Base-by-base conservation (phyloP, 2,888 invertebrate species). In the Mycalesis mineus region DNA sequence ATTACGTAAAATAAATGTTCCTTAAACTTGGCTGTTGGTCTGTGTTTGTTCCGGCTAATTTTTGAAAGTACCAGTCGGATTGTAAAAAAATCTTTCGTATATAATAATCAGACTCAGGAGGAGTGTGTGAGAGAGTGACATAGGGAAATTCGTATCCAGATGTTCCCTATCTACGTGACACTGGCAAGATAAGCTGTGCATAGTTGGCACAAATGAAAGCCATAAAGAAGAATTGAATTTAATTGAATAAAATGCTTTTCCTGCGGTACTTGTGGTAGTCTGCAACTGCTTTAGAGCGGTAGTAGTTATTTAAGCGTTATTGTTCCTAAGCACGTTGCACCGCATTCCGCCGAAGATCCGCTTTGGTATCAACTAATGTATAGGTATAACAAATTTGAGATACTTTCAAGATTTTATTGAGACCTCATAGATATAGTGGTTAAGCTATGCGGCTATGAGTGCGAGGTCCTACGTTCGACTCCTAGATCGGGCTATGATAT, bases 331-430 rank as follows among this genome's bases (percentile, higher is more conserved):
- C 17, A 15, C n/a, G 48, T 36, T 17, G 22, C 48, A 48, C 36
- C 48, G 15, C 47, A 48, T 48, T 48, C 47, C 36, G 22, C 15
- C 4, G 36, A 36, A 48, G 17, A 48, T 36, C 22, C 48, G 36
- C 17, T 15, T 36, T 13, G 7, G 5, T 2, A 9, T 48, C 14
- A 9, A 6, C 41, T 7, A 17, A 36, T 41, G 9, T 17, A 13
- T 7, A 14, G 13, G 17, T 17, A 8, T 17, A 14, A 42, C 22
- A 22, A 5, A 11, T 42, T 17, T 42, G 8, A 5, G 15, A 17
- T 8, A 17, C 7, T 7, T 3, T 7, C 14, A 42, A 33, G 33
- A 2, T 33, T 9, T 33, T 33, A 9, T 7, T 33, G 33, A 6
- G 33, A 33, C 3, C 7, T 7, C 33, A 9, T 9, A 33, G 9